These are phyloP conservation scores for Eulemur coronatus DNA, from an alignment of 2,797 vertebrate species.

Conservation along the genomic window DNA sequence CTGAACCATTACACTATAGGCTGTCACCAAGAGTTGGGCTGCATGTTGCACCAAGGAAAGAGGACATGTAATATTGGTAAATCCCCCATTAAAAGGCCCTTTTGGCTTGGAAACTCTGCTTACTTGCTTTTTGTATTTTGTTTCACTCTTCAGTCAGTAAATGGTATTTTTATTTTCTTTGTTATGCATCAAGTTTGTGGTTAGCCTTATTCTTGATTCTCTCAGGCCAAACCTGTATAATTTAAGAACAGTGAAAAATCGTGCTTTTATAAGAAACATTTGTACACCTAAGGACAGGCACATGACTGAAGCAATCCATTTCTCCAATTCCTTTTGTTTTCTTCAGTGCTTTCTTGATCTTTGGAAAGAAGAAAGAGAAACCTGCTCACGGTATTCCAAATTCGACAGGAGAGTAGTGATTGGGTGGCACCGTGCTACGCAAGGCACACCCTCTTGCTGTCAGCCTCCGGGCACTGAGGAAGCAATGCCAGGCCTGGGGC, in stretches of 20 bases:
- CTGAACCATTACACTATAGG: background rate
- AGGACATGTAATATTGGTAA: background rate
- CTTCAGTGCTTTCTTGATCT: background rate
- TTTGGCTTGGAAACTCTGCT: background rate
- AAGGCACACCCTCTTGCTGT: background rate
- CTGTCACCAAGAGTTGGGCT: background rate
- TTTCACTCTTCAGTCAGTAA: constrained; percentile 30
- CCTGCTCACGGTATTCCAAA: background rate
- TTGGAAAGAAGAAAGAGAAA: background rate
- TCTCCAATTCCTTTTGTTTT: background rate
- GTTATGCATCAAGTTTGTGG: constrained; percentile 29
- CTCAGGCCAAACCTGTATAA: background rate
- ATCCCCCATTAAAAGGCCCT: background rate
- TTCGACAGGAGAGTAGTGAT: background rate
- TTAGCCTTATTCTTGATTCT: constrained; percentile 48
- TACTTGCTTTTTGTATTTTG: background rate
- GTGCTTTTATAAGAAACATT: background rate
- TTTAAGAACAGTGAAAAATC: background rate
- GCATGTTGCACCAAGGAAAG: background rate
- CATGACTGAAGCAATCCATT: background rate
- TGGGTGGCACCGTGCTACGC: rapidly evolving
- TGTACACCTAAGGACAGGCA: background rate
- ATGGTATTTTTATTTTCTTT: constrained; percentile 59
- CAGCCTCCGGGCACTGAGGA: background rate
- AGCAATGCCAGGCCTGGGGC: background rate